Base-by-base conservation (phyloP, 2,797 vertebrate genomes). In the Ctenopoma kingsleyae region DNA sequence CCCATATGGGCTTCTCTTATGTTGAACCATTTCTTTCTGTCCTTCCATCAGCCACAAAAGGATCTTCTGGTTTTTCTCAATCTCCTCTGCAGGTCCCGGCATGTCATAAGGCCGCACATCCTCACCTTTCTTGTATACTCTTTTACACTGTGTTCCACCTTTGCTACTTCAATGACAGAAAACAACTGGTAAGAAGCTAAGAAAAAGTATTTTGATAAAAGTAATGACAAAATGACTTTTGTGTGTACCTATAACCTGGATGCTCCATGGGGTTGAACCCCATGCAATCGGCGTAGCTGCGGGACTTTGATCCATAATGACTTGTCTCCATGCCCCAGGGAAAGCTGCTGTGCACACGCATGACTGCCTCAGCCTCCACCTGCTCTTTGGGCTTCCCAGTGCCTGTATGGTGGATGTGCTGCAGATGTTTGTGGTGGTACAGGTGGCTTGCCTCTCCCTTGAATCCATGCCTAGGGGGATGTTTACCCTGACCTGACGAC, bases 31-130 rank as follows among this genome's bases (percentile, higher is more conserved):
- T 88, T 99, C 98, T 75, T 98, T 98, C 88, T 99, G 97, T 62
- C 98, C 98, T 82, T 99, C 97, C 84, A 98, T 97, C 90, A 99
- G 96, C 98, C 98, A 99, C 92, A 99, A 93, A 68, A 99, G 91
- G 82, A 99, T 99, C 90, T 98, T 98, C 93, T 98, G 97, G 84
- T 97, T 97, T 79, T 96, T 96, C 90, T 99, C 98, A 55, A 93
- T 73, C 0, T 98, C 97, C 67, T 98, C 97, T 1, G 91, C 86
- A 44, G 95, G 92, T 23, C 92, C 93, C 0, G 93, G 87, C 73
- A 87, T 90, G 58, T 98, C 97, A 23, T 93, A 86, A 74, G 77
- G 89, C 2, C 93, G 87, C 49, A 81, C 71, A 19, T 94, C 93
- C 23, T 96, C 97, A 0, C 87, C 90, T 88, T 97, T 99, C 93